Evolutionary conservation across 2,888 invertebrate genomes (phyloP), one percentile per base, ranked within the genome.

Genomic region (Lucinisca nassula): DNA sequence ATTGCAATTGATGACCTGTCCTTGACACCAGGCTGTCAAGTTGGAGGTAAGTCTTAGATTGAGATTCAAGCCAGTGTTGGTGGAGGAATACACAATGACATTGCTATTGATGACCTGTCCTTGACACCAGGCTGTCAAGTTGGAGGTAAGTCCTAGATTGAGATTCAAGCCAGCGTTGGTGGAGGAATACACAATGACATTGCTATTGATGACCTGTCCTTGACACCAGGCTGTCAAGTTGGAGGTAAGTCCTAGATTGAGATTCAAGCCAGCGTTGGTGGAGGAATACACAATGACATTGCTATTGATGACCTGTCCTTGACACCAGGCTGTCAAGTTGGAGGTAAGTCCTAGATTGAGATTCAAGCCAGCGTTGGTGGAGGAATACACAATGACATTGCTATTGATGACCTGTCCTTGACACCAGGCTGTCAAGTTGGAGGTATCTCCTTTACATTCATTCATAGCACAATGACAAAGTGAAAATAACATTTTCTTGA

Each of bases 1-100:
- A 95, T 95, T n/a, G 94, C 94, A 35, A 92, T 95, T 75, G 95
- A 95, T 89, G 94, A 95, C 83, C 84, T 95, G 51, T 94, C 94
- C 14, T 70, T 95, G 27, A 94, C 95, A 27, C 93, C 94, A 10
- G 93, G 94, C 14, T 95, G 95, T 85, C 92, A 93, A 75, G 45
- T 79, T 40, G 91, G 92, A 88, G 91, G 92, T 92, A 87, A 58
- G n/a, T 61, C 75, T 4, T 83, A 94, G 93, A 88, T 94, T 58
- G 91, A 93, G 2, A 90, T 95, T 70, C 92, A 94, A 87, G 95
- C 90, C n/a, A 91, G 75, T 24, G 91, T 92, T 12, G 95, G 94
- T 32, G 79, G 78, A 51, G 93, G 94, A 67, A 82, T 83, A 79
- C 89, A 89, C 77, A 94, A 94, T 70, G 93, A 94, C 84, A 95